These are phyloP conservation scores for Pedionomus torquatus DNA, from an alignment of 2,113 vertebrate genomes.

Conservation along the genomic window DNA sequence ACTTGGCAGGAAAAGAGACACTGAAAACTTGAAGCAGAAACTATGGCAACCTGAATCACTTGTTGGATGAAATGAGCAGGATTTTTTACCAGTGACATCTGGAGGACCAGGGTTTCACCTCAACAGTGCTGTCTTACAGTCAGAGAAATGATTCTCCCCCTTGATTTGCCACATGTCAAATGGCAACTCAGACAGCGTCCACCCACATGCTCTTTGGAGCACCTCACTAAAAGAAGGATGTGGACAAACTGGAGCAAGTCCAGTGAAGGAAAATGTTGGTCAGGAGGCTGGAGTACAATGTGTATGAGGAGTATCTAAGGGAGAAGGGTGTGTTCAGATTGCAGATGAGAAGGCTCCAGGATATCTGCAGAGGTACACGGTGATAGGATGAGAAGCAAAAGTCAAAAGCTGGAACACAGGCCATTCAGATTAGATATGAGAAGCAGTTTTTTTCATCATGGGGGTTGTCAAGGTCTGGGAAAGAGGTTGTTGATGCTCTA, in stretches of 20 bases:
- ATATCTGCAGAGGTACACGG: background rate
- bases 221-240: background rate
- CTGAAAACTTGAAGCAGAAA: conserved; percentile 27
- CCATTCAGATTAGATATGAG: background rate
- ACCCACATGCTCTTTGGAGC: background rate
- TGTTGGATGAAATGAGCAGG: background rate
- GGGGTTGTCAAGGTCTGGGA: background rate
- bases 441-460: background rate
- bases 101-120: background rate
- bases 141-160: rapidly evolving
- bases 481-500: background rate
- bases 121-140: background rate
- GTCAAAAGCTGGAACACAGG: background rate
- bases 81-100: background rate
- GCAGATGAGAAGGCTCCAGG: background rate
- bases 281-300: background rate
- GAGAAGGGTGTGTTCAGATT: background rate
- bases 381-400: background rate
- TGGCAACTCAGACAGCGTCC: background rate
- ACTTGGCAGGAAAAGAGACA: conserved; percentile 25
- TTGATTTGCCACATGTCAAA: background rate
- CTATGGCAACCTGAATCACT: conserved; percentile 17
- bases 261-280: background rate
- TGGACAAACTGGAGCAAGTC: background rate
- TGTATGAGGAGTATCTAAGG: background rate